These are phyloP conservation scores for Papilio elwesi DNA, from an alignment of 2,888 invertebrate genomes.

Conservation along the genomic window DNA sequence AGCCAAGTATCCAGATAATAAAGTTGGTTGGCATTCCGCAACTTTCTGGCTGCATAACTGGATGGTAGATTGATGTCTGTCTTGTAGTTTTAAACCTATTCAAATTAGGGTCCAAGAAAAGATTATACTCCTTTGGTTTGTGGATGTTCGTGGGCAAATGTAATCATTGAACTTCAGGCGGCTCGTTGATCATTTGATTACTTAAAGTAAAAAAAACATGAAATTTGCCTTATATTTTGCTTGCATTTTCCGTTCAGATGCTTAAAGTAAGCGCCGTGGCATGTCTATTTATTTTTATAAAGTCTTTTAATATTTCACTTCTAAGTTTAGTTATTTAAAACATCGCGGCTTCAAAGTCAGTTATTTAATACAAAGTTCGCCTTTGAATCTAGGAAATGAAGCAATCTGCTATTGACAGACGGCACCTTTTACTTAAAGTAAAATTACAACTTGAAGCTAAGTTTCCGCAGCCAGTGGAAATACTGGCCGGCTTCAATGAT, in stretches of 20 bases:
- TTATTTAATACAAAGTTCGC: constrained; percentile 49
- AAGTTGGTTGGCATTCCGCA: too few relatives aligned
- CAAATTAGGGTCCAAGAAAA: too few relatives aligned
- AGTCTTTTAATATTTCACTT: constrained; percentile 11
- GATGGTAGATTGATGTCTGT: too few relatives aligned
- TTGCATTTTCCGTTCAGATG: neutral
- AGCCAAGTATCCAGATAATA: too few relatives aligned
- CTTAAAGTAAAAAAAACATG: neutral
- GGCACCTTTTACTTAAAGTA: constrained; percentile 39
- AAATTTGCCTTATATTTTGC: neutral
- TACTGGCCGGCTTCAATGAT: constrained; percentile 10
- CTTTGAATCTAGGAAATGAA: constrained; percentile 50
- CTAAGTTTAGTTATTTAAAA: constrained; percentile 9
- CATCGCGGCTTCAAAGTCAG: constrained; percentile 16
- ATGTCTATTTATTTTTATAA: neutral
- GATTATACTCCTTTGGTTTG: neutral
- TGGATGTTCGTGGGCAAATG: too few relatives aligned
- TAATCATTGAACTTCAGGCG: too few relatives aligned
- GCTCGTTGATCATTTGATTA: too few relatives aligned
- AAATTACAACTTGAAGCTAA: constrained; percentile 47
- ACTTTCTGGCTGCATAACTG: too few relatives aligned
- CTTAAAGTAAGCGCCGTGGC: neutral
- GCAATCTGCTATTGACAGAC: constrained; percentile 57
- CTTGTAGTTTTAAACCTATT: too few relatives aligned
- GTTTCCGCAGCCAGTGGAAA: constrained; percentile 35